A percentile compares a stretch with the other conserved stretches of the same genome.
Conservation (phyloP, 23 tunicate species). For the Botrylloides violaceus region DNA sequence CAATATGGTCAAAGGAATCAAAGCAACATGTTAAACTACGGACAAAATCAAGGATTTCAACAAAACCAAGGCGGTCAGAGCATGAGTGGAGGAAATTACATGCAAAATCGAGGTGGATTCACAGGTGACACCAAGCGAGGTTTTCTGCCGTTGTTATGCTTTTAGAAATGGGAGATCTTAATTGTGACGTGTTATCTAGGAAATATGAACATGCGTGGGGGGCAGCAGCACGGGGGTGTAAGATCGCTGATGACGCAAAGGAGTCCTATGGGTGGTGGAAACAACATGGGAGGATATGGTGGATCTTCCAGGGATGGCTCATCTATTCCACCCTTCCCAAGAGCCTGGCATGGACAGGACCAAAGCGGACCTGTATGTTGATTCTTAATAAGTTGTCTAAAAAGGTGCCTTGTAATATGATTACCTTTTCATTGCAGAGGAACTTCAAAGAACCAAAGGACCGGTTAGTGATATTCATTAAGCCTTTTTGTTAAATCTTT, state of each 20-base stretch:
- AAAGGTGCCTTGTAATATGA: background rate
- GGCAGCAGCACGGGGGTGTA: slow-evolving; percentile 24
- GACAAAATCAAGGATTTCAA: background rate
- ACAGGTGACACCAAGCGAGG: too few species aligned
- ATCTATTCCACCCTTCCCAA: slow-evolving; percentile 78
- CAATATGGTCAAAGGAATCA: slow-evolving; percentile 1
- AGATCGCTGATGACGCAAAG: slow-evolving; percentile 6
- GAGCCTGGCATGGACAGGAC: slow-evolving; percentile 55
- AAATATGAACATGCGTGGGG: slow-evolving; percentile 25
- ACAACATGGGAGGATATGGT: background rate
- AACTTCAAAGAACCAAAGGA: background rate
- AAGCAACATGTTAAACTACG: background rate
- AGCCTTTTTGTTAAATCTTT: background rate
- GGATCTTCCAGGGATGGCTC: slow-evolving; percentile 42
- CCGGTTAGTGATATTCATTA: background rate
- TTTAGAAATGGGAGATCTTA: too few species aligned
- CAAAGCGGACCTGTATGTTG: background rate
- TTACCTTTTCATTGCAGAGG: background rate
- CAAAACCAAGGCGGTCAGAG: background rate
- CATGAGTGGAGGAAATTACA: background rate
- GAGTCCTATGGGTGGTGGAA: slow-evolving; percentile 21
- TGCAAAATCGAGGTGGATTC: background rate
- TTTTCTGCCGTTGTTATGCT: too few species aligned
- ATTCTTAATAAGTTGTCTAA: background rate
- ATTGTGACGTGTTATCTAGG: too few species aligned